Evolutionary conservation across 2,113 vertebrate species (phyloP).

Genomic region (Vulpes ferrilata): DNA sequence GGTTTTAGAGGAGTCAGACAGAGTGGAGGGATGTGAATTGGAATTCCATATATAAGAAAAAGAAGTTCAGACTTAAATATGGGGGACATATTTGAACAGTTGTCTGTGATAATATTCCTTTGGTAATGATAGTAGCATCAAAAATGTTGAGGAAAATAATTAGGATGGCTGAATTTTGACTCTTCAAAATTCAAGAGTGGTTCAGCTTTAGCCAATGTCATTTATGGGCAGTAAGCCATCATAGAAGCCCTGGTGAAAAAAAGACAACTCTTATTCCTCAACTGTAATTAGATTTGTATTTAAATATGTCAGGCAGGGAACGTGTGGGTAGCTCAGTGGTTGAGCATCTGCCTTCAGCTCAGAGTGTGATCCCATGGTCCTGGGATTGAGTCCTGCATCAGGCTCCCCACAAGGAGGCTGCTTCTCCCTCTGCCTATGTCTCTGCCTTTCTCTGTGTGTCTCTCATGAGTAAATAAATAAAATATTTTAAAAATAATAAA

Average conservation of each 20-base stretch:
- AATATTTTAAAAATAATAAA: background rate
- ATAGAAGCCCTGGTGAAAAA: background rate
- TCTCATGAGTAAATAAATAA: too few species aligned
- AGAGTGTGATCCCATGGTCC: too few species aligned
- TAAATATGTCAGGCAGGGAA: background rate
- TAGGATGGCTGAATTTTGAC: background rate
- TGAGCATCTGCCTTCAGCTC: too few species aligned
- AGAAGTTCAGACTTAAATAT: background rate
- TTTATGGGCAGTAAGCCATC: background rate
- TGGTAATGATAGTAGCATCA: background rate
- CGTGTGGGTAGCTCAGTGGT: too few species aligned
- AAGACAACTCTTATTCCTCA: background rate
- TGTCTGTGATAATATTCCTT: background rate
- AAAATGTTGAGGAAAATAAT: background rate
- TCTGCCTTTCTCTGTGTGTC: too few species aligned
- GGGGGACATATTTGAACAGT: background rate
- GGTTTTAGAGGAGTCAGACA: slow-evolving; percentile 2
- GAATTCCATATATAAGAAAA: background rate
- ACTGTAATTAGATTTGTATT: background rate
- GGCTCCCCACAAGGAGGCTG: too few species aligned
- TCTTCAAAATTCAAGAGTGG: background rate
- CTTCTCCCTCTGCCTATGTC: too few species aligned
- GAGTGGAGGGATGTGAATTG: slow-evolving; percentile 1
- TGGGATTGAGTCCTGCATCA: too few species aligned
- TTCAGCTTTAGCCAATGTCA: background rate